Evolutionary conservation across 2,888 invertebrate species (phyloP).

Genomic region (Tipula vernalis): DNA sequence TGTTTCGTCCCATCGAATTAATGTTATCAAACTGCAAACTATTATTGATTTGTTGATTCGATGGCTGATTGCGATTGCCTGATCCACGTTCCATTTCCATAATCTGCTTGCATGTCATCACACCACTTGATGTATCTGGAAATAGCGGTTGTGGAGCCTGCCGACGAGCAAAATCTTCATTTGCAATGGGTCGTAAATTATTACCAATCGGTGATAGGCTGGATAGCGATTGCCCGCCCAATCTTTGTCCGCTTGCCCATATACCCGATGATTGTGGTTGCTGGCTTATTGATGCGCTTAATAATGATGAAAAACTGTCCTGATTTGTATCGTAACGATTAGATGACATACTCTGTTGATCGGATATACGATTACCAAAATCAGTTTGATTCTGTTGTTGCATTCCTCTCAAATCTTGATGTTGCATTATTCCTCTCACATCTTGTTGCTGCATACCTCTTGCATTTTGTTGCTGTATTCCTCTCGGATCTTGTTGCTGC

Average conservation of each 20-base stretch:
- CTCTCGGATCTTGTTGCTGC: too few species aligned
- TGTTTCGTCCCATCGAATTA: background rate
- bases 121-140: background rate
- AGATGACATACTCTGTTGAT: background rate
- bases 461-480: too few species aligned
- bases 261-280: background rate
- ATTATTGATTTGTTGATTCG: background rate
- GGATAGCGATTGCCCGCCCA: background rate
- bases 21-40: background rate
- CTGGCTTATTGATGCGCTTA: background rate
- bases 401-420: background rate
- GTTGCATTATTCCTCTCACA: background rate
- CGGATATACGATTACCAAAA: background rate
- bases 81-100: background rate
- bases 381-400: background rate
- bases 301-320: background rate
- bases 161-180: background rate
- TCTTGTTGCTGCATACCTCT: too few species aligned
- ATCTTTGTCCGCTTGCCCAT: background rate
- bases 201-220: background rate
- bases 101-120: conserved; percentile 4
- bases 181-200: background rate
- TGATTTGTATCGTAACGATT: background rate
- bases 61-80: background rate
- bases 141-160: background rate